Conservation (phyloP, 2,797 vertebrate genomes). For the Hyperoplus immaculatus region DNA sequence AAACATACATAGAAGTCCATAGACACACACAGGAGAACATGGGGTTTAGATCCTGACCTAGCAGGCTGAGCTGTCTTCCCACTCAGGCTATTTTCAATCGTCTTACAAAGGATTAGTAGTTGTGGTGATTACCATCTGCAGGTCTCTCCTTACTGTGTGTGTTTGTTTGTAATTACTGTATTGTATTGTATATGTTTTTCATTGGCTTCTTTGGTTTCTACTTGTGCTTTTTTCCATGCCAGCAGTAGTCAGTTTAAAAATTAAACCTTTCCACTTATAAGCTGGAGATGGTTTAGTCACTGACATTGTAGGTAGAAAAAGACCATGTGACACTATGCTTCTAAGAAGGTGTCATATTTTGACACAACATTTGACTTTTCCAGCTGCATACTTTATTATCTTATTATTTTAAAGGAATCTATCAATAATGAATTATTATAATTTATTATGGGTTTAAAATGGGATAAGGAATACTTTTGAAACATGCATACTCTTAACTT, state of each 20-base stretch:
- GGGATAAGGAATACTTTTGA: no score
- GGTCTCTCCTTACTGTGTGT: constrained; percentile 16
- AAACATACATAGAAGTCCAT: constrained; percentile 12
- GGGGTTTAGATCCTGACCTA: constrained; percentile 12
- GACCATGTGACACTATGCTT: no score
- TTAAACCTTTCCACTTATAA: no score
- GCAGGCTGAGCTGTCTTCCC: constrained; percentile 28
- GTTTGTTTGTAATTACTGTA: constrained; percentile 16
- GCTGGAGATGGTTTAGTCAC: no score
- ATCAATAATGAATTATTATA: no score
- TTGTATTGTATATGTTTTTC: constrained; percentile 4
- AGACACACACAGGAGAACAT: constrained; percentile 13
- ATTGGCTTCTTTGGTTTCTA: background rate
- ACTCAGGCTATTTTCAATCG: constrained; percentile 79
- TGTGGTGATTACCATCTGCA: constrained; percentile 68
- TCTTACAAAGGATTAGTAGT: constrained; percentile 81
- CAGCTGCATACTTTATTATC: no score
- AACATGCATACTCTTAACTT: background rate
- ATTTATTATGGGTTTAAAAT: no score
- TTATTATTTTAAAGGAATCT: no score
- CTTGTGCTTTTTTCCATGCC: background rate
- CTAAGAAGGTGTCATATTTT: no score
- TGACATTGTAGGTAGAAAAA: no score
- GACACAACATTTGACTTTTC: no score
- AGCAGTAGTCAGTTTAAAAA: background rate